Evolutionary conservation across 2,113 vertebrate species (phyloP), one percentile per base, ranked within the genome.

Genomic region (Zosterops hypoxanthus): DNA sequence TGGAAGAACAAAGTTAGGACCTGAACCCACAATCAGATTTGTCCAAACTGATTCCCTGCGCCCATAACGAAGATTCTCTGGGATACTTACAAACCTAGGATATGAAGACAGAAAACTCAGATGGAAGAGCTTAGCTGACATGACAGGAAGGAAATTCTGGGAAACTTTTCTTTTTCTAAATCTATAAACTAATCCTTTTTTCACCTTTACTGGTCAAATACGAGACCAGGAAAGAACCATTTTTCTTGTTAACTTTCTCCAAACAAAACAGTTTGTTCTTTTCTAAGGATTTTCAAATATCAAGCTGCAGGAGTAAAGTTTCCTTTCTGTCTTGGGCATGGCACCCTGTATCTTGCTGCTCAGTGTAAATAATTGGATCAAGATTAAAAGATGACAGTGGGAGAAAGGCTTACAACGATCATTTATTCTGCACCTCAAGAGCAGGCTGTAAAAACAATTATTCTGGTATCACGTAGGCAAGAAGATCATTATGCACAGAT

Each of bases 341-440:
- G 93, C 53, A 94, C 7, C 33, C 81, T 78, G 25, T 56, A 95
- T 79, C 85, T 82, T 73, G 71, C 34, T 79, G 56, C 42, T 95
- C 59, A 61, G 59, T 49, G 73, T 87, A 97, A 97, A 94, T 96
- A 96, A 95, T 7, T 78, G 69, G 65, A 94, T 80, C 81, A 65
- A 81, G 90, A 96, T 94, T 92, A 95, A 96, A 94, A 78, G 59
- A 94, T 57, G 76, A 66, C 65, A 96, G 84, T n/a, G 33, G 82
- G 42, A 96, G 79, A 91, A 95, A 83, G 34, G 41, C 52, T 80
- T 94, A 42, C n/a, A 95, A 52, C 53, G 77, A 64, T 90, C 66
- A 90, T 81, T 95, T 95, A 95, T 92, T 95, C 85, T 92, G 86
- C 75, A 88, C 21, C 72, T 94, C 64, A 95, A 92, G 60, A 94